Conservation (phyloP, 1,140 invertebrate genomes). For the Drosophila burlai region DNA sequence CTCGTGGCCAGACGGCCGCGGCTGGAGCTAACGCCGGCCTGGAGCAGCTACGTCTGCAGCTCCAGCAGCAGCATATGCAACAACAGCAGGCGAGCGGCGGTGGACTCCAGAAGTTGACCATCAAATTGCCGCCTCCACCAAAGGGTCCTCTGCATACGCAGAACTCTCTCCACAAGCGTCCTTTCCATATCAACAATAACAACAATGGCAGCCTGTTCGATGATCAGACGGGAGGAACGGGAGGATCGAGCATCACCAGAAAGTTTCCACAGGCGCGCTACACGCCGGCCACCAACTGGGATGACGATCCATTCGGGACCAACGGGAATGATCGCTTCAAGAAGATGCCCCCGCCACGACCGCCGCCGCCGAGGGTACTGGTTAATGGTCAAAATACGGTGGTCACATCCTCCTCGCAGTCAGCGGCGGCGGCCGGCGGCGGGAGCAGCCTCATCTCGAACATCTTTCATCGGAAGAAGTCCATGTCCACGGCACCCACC, state of each 20-base stretch:
- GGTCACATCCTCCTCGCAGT: constrained; percentile 18
- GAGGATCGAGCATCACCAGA: constrained; percentile 68
- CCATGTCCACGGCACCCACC: constrained; percentile 46
- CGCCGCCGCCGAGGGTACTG: constrained; percentile 77
- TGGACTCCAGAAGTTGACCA: constrained; percentile 68
- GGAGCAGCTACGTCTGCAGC: constrained; percentile 74
- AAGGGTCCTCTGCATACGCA: constrained; percentile 55
- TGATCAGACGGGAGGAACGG: constrained; percentile 24
- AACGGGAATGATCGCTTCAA: constrained; percentile 56
- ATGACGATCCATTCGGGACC: constrained; percentile 71
- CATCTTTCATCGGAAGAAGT: constrained; percentile 80
- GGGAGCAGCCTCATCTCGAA: constrained; percentile 83
- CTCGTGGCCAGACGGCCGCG: constrained; percentile 68
- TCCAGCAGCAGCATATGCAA: constrained; percentile 76
- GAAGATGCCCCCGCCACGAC: constrained; percentile 80
- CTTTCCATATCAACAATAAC: constrained; percentile 38
- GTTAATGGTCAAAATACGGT: constrained; percentile 56
- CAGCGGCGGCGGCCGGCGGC: constrained; percentile 30
- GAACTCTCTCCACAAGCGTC: constrained; percentile 27
- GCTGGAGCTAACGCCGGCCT: constrained; percentile 78
- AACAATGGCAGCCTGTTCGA: constrained; percentile 41
- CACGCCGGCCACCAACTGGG: constrained; percentile 80
- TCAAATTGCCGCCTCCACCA: constrained; percentile 79
- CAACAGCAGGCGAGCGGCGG: constrained; percentile 66
- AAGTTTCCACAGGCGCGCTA: constrained; percentile 82